Conservation (phyloP, 2,888 invertebrate species). For the Hoplodrina blanda region DNA sequence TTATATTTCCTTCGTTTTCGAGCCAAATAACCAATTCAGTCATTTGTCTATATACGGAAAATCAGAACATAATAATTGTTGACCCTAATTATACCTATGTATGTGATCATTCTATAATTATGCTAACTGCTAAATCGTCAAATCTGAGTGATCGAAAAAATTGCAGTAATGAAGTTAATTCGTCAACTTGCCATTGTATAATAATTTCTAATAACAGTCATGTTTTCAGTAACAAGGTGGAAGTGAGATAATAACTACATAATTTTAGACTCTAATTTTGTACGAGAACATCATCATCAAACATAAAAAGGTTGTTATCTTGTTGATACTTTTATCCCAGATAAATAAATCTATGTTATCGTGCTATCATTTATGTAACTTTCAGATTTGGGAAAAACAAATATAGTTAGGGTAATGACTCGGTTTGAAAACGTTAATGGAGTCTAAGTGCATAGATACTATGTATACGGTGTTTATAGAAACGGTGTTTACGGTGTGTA, state of each 20-base stretch:
- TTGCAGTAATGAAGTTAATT: conserved; percentile 23
- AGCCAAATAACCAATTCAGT: too few species aligned
- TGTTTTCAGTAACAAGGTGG: conserved; percentile 11
- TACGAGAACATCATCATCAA: background rate
- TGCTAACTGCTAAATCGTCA: background rate
- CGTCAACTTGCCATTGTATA: background rate
- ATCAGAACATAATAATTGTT: background rate
- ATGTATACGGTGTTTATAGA: too few species aligned
- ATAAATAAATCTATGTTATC: conserved; percentile 23
- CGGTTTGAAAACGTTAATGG: background rate
- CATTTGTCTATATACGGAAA: background rate
- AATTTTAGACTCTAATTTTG: background rate
- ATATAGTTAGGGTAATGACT: background rate
- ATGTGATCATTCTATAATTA: too few species aligned
- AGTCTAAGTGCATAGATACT: background rate
- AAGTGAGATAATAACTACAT: conserved; percentile 12
- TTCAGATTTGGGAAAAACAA: conserved; percentile 4
- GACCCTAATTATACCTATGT: background rate
- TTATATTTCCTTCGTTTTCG: too few species aligned
- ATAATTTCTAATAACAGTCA: background rate
- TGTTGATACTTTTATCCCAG: conserved; percentile 9
- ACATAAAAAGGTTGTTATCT: conserved; percentile 16
- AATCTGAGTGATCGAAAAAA: background rate
- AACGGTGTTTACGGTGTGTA: too few species aligned
- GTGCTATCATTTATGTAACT: conserved; percentile 1